Percentiles rank a stretch among this genome's conserved stretches.
Conservation (phyloP, 2,888 invertebrate genomes). For the Archips xylosteana region DNA sequence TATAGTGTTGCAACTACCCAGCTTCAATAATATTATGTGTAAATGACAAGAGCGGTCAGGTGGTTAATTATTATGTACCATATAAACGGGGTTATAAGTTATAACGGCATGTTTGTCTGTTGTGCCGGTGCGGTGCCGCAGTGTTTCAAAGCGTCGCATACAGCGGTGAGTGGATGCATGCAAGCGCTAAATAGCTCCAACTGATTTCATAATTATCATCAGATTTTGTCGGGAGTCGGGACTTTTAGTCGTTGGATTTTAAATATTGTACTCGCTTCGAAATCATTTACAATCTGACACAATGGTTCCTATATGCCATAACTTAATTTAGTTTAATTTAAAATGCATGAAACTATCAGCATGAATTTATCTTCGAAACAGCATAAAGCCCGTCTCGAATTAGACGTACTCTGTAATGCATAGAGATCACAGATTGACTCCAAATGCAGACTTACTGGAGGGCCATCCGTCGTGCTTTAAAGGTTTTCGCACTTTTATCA, state of each 20-base stretch:
- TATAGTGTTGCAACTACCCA: not conserved
- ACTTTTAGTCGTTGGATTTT: conserved; percentile 13
- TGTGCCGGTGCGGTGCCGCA: conserved; percentile 86
- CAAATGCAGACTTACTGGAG: conserved; percentile 70
- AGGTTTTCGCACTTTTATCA: conserved; percentile 59
- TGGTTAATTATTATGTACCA: conserved; percentile 22
- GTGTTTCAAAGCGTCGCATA: conserved; percentile 98
- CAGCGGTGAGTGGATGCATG: conserved; percentile 93
- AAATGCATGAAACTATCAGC: not conserved
- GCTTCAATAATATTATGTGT: conserved; percentile 14
- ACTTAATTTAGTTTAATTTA: not conserved
- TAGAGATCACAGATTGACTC: conserved; percentile 62
- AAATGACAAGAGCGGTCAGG: conserved; percentile 55
- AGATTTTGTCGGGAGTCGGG: conserved; percentile 28
- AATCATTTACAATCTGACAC: not conserved
- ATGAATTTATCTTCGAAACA: not conserved
- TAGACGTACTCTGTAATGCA: conserved; percentile 19
- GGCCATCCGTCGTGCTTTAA: conserved; percentile 61
- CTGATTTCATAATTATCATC: conserved; percentile 23
- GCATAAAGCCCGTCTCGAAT: conserved; percentile 9
- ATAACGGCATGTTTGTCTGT: conserved; percentile 84
- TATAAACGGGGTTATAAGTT: conserved; percentile 59
- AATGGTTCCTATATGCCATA: not conserved
- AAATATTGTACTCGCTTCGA: not conserved
- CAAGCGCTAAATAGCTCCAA: conserved; percentile 60